Evolutionary conservation across 2,888 invertebrate genomes (phyloP).

Genomic region (Platerodrilus igneus): DNA sequence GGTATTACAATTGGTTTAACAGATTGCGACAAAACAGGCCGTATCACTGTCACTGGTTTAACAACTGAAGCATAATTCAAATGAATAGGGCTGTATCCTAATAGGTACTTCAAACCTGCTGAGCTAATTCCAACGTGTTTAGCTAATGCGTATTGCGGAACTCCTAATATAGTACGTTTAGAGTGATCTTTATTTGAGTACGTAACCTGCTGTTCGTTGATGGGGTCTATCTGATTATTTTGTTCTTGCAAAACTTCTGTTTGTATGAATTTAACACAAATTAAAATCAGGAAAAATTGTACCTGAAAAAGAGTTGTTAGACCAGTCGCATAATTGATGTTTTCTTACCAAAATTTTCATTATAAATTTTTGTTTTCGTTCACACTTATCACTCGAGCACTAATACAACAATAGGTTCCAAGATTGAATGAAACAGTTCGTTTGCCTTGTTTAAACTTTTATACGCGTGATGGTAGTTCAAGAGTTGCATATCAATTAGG

Average conservation of each 20-base stretch:
- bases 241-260: conserved; percentile 31
- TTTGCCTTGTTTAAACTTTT: conserved; percentile 43
- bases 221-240: conserved; percentile 34
- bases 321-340: too few relatives aligned
- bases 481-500: conserved; percentile 39
- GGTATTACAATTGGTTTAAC: conserved; percentile 13
- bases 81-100: conserved; percentile 38
- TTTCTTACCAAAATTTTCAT: conserved; percentile 25
- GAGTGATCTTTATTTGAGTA: conserved; percentile 34
- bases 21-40: conserved; percentile 15
- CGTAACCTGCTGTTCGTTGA: conserved; percentile 33
- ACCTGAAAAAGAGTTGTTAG: conserved; percentile 21
- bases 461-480: conserved; percentile 36
- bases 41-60: conserved; percentile 32
- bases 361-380: too few relatives aligned
- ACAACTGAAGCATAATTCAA: conserved; percentile 36
- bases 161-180: conserved; percentile 40
- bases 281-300: conserved; percentile 21
- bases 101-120: conserved; percentile 34
- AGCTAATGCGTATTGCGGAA: conserved; percentile 34
- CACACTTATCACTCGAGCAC: too few relatives aligned
- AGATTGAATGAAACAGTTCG: conserved; percentile 34
- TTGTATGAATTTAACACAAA: conserved; percentile 23
- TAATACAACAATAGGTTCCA: conserved; percentile 15
- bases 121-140: conserved; percentile 39